Evolutionary conservation across 2,888 invertebrate genomes (phyloP).

Genomic region (Elysia crispata): DNA sequence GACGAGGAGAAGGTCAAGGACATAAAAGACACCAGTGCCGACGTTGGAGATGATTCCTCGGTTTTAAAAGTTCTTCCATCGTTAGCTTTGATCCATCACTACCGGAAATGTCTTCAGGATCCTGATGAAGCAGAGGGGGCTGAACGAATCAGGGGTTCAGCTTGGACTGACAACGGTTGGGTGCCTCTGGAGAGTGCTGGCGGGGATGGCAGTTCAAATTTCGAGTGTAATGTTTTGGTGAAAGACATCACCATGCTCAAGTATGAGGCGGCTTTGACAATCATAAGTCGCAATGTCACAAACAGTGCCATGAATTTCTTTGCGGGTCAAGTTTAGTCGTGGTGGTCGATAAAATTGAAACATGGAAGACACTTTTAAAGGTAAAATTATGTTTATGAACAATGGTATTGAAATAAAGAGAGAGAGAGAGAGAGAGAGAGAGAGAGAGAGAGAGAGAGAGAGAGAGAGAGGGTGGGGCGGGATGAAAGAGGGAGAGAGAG

Average conservation of each 20-base stretch:
- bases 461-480: no score
- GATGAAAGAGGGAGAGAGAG: no score
- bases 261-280: slow-evolving; percentile 36
- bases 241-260: slow-evolving; percentile 29
- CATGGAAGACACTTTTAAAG: no score
- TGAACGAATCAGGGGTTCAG: no score
- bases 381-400: no score
- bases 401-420: no score
- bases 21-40: slow-evolving; percentile 56
- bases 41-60: slow-evolving; percentile 54
- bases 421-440: no score
- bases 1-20: slow-evolving; percentile 51
- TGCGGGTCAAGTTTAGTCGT: not conserved
- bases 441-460: no score
- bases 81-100: slow-evolving; percentile 38
- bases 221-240: slow-evolving; percentile 35
- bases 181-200: not conserved
- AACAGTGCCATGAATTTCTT: slow-evolving; percentile 38
- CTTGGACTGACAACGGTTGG: no score
- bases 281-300: slow-evolving; percentile 13
- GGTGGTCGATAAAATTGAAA: no score
- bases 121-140: not conserved
- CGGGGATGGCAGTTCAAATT: not conserved
- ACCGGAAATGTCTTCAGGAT: slow-evolving; percentile 29
- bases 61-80: slow-evolving; percentile 49